These are phyloP conservation scores for Oedothorax gibbosus DNA, from an alignment of 1,140 invertebrate genomes.

Conservation along the genomic window DNA sequence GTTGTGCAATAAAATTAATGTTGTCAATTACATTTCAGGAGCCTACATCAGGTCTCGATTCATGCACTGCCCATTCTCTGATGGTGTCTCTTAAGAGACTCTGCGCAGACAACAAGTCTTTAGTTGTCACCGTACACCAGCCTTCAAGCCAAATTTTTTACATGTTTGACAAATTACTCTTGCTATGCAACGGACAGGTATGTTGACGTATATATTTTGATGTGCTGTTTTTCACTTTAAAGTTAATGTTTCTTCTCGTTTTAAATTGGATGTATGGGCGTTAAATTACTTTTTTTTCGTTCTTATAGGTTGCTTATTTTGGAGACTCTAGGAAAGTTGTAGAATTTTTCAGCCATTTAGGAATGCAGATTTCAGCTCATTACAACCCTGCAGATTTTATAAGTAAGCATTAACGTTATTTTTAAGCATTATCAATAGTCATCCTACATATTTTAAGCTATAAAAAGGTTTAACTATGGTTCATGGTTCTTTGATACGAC, in stretches of 20 bases:
- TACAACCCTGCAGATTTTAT: slow-evolving; percentile 91
- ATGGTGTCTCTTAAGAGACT: slow-evolving; percentile 82
- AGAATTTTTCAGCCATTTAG: slow-evolving; percentile 80
- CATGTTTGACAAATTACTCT: slow-evolving; percentile 84
- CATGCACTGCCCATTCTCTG: slow-evolving; percentile 81
- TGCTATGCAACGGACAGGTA: slow-evolving; percentile 80
- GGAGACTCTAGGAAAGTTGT: slow-evolving; percentile 81
- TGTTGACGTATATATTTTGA: slow-evolving; percentile 40
- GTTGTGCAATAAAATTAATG: background rate
- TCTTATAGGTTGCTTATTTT: slow-evolving; percentile 80
- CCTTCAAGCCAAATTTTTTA: slow-evolving; percentile 90
- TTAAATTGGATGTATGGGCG: background rate
- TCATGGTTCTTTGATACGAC: background rate
- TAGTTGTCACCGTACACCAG: slow-evolving; percentile 87
- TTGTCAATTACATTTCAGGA: slow-evolving; percentile 73
- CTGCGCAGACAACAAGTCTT: slow-evolving; percentile 81
- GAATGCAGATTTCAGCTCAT: slow-evolving; percentile 80
- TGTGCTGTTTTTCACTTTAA: slow-evolving; percentile 36
- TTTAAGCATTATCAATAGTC: too few relatives aligned
- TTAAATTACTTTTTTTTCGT: slow-evolving; percentile 4
- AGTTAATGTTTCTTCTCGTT: background rate
- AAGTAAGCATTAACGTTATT: slow-evolving; percentile 73
- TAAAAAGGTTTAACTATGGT: too few relatives aligned
- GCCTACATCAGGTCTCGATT: slow-evolving; percentile 87
- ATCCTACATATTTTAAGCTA: too few relatives aligned